phyloP scores from a whole-genome alignment of 2,113 vertebrate genomes.

The Morone saxatilis region DNA sequence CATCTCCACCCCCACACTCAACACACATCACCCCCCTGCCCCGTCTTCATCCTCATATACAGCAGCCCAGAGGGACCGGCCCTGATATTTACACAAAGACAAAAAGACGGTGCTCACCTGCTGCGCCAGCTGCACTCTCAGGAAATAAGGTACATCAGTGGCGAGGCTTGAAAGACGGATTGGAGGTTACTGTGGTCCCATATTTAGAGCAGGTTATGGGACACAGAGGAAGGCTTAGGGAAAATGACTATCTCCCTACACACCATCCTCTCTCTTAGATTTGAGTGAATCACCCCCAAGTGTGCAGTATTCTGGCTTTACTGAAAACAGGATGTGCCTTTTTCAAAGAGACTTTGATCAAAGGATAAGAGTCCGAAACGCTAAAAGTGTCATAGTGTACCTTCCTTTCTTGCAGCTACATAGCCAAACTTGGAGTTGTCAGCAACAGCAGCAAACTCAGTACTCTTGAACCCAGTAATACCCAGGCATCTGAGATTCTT shows the following conservation, averaged over 20 bases:
- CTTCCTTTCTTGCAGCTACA: not conserved
- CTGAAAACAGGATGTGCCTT: conserved; percentile 23
- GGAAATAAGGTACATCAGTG: not conserved
- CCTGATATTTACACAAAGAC: conserved; percentile 66
- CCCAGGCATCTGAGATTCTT: not conserved
- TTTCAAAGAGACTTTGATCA: conserved; percentile 20
- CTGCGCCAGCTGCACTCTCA: conserved; percentile 22
- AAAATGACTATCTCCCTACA: conserved; percentile 25
- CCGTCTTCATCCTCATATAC: conserved; percentile 23
- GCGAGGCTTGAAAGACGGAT: conserved; percentile 24
- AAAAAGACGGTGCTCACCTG: conserved; percentile 21
- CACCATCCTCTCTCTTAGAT: conserved; percentile 14
- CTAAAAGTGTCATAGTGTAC: conserved; percentile 4
- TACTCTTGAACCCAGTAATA: too few relatives aligned
- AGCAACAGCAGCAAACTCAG: too few relatives aligned
- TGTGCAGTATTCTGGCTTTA: conserved; percentile 13
- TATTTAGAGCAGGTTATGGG: conserved; percentile 39
- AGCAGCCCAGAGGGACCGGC: conserved; percentile 36
- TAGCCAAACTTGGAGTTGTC: too few relatives aligned
- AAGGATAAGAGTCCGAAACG: not conserved
- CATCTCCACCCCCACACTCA: not conserved
- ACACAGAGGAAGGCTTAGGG: conserved; percentile 53
- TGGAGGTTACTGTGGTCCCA: conserved; percentile 19
- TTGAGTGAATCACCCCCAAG: conserved; percentile 25
- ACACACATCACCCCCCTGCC: not conserved